A percentile compares a stretch with the other conserved stretches of the same genome.
Conservation (phyloP, 1,140 invertebrate genomes). For the Atta texana region DNA sequence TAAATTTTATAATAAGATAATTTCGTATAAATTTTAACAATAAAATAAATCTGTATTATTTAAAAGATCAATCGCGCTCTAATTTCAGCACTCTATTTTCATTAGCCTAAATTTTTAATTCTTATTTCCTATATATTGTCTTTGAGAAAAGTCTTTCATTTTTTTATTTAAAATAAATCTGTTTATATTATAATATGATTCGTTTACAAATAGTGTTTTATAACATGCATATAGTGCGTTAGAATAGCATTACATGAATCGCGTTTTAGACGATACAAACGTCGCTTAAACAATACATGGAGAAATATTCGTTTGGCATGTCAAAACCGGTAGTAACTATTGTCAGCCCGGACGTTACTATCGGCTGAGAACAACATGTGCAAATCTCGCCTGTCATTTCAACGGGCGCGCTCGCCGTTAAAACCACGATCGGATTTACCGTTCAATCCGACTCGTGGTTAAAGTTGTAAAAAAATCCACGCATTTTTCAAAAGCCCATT, state of each 20-base stretch:
- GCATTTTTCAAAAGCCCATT: slow-evolving; percentile 34
- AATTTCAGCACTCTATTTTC: too few relatives aligned
- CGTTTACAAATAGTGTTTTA: neutral
- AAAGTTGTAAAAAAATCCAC: slow-evolving; percentile 45
- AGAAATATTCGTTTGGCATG: slow-evolving; percentile 52
- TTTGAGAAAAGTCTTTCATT: too few relatives aligned
- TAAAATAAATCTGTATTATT: neutral
- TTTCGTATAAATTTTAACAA: neutral
- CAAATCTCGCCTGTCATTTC: slow-evolving; percentile 56
- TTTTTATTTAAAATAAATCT: neutral
- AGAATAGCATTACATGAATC: neutral
- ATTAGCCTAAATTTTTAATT: too few relatives aligned
- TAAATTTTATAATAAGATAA: neutral
- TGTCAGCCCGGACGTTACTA: slow-evolving; percentile 45
- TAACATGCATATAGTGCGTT: neutral
- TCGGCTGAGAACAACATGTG: slow-evolving; percentile 44
- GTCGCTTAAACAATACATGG: slow-evolving; percentile 36
- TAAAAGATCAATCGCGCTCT: too few relatives aligned
- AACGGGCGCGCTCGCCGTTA: slow-evolving; percentile 40
- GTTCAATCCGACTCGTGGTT: slow-evolving; percentile 41
- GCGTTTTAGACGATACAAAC: slow-evolving; percentile 9
- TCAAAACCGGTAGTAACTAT: slow-evolving; percentile 50
- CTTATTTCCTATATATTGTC: too few relatives aligned
- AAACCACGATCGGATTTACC: slow-evolving; percentile 52
- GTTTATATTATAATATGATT: neutral